Conservation (phyloP, 37 sponge, comb jelly and placozoan genomes). For the Hormiphora californensis region DNA sequence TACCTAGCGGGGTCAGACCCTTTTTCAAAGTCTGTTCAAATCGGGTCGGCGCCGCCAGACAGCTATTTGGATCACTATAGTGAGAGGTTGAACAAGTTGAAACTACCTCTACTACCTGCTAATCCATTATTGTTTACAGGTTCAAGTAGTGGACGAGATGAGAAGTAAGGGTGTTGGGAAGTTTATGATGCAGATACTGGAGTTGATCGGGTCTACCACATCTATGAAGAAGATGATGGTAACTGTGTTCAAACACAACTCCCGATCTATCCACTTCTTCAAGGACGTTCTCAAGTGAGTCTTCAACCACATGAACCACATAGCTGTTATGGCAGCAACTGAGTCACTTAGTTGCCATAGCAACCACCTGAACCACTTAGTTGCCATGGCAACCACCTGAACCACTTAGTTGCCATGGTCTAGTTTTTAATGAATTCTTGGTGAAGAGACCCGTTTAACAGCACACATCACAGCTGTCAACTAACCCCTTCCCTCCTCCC, state of each 20-base stretch:
- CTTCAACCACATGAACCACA: neutral
- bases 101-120: too few species aligned
- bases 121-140: too few species aligned
- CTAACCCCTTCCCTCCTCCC: neutral
- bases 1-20: too few species aligned
- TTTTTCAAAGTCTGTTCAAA: neutral
- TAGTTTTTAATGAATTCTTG: neutral
- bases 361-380: neutral
- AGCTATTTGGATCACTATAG: too few species aligned
- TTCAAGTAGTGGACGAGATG: conserved; percentile 11
- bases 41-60: neutral
- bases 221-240: conserved; percentile 49
- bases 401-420: neutral
- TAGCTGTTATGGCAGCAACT: too few species aligned
- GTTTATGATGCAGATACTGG: conserved; percentile 52
- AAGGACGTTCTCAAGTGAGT: conserved; percentile 40
- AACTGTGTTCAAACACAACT: conserved; percentile 42
- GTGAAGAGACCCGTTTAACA: neutral
- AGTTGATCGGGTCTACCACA: neutral
- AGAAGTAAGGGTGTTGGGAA: conserved; percentile 24
- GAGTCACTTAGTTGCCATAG: neutral
- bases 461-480: neutral
- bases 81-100: too few species aligned
- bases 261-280: conserved; percentile 34
- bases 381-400: neutral